phyloP scores from a whole-genome alignment of 1,140 invertebrate genomes.

The Drosophila sp. region DNA sequence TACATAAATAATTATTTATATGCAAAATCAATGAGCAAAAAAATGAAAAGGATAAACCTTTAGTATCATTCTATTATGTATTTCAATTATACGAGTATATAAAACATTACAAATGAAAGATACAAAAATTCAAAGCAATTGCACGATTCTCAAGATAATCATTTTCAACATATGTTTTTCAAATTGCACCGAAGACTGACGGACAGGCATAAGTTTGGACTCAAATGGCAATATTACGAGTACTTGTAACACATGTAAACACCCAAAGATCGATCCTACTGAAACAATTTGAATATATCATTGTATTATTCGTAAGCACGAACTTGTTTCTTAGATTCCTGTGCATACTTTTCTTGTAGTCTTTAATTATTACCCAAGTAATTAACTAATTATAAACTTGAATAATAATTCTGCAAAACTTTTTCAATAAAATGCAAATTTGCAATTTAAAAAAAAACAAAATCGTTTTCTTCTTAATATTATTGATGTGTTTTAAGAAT shows the following conservation, averaged over 20 bases:
- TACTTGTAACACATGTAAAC: slow-evolving; percentile 42
- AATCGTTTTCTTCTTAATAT: neutral
- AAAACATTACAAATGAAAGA: slow-evolving; percentile 30
- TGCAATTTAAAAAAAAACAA: slow-evolving; percentile 33
- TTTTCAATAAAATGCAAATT: slow-evolving; percentile 52
- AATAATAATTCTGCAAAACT: slow-evolving; percentile 46
- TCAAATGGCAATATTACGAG: slow-evolving; percentile 42
- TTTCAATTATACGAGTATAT: slow-evolving; percentile 48
- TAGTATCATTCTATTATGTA: slow-evolving; percentile 56
- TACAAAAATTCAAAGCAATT: slow-evolving; percentile 11
- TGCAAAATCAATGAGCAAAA: slow-evolving; percentile 25
- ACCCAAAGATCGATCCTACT: slow-evolving; percentile 69
- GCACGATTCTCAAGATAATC: slow-evolving; percentile 34
- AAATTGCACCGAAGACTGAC: slow-evolving; percentile 67
- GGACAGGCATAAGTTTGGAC: slow-evolving; percentile 49
- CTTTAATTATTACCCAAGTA: slow-evolving; percentile 51
- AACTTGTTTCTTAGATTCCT: slow-evolving; percentile 25
- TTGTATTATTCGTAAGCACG: slow-evolving; percentile 41
- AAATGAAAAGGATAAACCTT: slow-evolving; percentile 17
- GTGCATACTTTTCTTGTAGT: slow-evolving; percentile 42
- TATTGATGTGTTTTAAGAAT: too few species aligned
- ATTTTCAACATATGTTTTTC: slow-evolving; percentile 12
- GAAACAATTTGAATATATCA: slow-evolving; percentile 34
- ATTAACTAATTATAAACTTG: slow-evolving; percentile 48
- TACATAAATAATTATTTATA: slow-evolving; percentile 72